Evolutionary conservation across 1,140 invertebrate species (phyloP), one percentile per base, ranked within the genome.

Genomic region (Orussus abietinus): DNA sequence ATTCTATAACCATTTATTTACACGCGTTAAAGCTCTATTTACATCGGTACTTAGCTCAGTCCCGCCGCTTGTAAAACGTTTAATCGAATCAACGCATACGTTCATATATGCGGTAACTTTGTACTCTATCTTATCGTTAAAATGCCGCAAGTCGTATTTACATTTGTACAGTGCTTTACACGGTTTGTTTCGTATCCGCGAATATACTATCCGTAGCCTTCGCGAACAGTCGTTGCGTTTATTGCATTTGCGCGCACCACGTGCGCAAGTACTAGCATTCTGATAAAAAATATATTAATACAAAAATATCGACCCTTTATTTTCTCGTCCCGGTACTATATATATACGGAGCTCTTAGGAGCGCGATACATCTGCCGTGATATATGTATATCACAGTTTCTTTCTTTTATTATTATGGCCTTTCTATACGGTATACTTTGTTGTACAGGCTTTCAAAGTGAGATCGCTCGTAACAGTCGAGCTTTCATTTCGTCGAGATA

Each of bases 1-100:
- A n/a, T n/a, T 37, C 19, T 17, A 26, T 49, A 54, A 51, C 45
- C n/a, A 42, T 55, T 51, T 55, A 57, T 50, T 51, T 47, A 53
- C 45, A 51, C 44, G 31, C 10, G 26, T 47, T 29, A 22, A 44
- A 49, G 32, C 17, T 43, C 4, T 45, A 45, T 56, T 20, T 48
- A 43, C 33, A 47, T 33, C 22, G n/a, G n/a, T n/a, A n/a, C 22
- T 12, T 20, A 4, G 14, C 7, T 28, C 22, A 13, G 30, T 38
- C 22, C 11, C 13, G n/a, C n/a, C n/a, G 3, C 11, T 2, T 17
- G 25, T 3, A 14, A 10, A 11, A 10, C 4, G 12, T 25, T 15
- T 37, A 22, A 37, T 37, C n/a, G n/a, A n/a, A n/a, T n/a, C n/a
- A 22, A 37, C 28, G 3, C 17, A 11, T 6, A 18, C 10, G 3